Conservation (phyloP, 1,140 invertebrate genomes). For the Apis florea region DNA sequence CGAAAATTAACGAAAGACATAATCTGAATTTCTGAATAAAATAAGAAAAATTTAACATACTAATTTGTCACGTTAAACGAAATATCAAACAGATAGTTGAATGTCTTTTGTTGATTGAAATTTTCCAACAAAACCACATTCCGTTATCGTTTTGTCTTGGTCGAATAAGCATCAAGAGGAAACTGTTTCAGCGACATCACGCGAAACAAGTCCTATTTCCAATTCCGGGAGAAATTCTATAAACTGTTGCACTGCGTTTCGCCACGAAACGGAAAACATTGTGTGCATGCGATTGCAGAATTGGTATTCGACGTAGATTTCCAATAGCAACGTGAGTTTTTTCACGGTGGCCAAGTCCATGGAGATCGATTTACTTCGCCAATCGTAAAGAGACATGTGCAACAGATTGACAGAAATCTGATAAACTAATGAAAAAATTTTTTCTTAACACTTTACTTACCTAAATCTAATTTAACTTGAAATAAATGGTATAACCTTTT, state of each 20-base stretch:
- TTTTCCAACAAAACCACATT: background rate
- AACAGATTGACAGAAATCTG: background rate
- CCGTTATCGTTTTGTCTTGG: background rate
- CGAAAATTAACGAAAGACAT: too few species aligned
- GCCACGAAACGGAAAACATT: background rate
- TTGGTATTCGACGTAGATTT: background rate
- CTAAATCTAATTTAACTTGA: too few species aligned
- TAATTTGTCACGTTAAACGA: background rate
- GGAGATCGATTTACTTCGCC: background rate
- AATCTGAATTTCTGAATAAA: too few species aligned
- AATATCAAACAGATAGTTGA: background rate
- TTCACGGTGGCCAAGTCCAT: background rate
- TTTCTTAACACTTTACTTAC: background rate
- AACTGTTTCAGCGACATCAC: background rate
- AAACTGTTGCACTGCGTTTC: background rate
- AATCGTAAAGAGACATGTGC: background rate
- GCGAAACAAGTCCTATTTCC: slow-evolving; percentile 6
- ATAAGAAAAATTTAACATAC: background rate
- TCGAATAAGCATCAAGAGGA: background rate
- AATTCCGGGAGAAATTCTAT: background rate
- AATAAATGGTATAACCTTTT: too few species aligned
- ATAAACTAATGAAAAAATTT: background rate
- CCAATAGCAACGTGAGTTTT: background rate
- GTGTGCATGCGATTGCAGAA: background rate
- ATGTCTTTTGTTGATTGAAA: background rate